These are phyloP conservation scores for Ptilonorhynchus violaceus DNA, from an alignment of 2,113 vertebrate genomes.

Conservation along the genomic window DNA sequence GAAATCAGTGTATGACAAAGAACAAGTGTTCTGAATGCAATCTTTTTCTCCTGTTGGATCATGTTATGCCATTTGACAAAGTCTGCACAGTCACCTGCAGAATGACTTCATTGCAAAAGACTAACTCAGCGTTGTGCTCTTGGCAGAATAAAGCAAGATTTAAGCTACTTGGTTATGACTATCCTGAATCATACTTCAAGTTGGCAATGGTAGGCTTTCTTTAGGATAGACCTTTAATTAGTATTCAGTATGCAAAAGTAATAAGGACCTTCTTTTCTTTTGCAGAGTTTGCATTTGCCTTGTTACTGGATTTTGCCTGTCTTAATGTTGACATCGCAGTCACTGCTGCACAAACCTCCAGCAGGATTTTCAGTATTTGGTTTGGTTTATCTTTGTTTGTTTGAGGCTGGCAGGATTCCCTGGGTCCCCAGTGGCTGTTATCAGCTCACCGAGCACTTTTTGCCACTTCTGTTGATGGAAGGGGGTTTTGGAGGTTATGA, in stretches of 20 bases:
- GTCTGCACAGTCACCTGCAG: neutral
- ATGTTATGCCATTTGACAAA: neutral
- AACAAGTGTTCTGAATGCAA: neutral
- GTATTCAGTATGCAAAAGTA: neutral
- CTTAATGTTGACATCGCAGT: neutral
- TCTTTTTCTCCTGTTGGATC: neutral
- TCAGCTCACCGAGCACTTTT: neutral
- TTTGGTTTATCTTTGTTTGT: neutral
- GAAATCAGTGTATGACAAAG: neutral
- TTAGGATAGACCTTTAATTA: neutral
- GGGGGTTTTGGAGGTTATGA: neutral
- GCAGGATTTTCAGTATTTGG: neutral
- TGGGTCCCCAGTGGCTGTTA: neutral
- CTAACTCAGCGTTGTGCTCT: neutral
- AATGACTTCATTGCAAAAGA: neutral
- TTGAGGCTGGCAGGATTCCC: neutral
- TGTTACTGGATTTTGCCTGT: neutral
- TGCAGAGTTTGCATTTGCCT: neutral
- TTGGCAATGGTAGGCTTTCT: neutral
- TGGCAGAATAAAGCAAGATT: neutral
- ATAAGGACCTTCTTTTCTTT: neutral
- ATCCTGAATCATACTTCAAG: neutral
- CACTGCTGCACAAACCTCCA: neutral
- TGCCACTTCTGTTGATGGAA: neutral
- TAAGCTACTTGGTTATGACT: neutral